These are phyloP conservation scores for Lophotriccus pileatus DNA, from an alignment of 2,797 vertebrate genomes.

Conservation along the genomic window DNA sequence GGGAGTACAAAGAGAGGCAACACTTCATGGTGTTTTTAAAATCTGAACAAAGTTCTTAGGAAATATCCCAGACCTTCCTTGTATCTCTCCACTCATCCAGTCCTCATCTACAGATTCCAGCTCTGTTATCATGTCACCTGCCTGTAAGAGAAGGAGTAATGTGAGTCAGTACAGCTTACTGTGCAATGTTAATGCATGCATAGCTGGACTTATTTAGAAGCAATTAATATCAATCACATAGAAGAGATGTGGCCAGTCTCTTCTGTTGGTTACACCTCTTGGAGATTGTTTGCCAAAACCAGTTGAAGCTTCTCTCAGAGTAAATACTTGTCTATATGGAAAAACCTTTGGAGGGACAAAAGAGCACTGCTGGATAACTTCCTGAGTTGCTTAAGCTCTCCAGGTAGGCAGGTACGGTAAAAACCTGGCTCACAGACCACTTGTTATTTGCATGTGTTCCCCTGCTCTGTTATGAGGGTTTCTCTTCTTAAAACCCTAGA, in stretches of 20 bases:
- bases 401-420: too few species aligned
- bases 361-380: not conserved
- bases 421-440: not conserved
- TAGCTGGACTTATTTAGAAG: not conserved
- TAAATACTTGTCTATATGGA: not conserved
- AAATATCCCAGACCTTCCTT: constrained; percentile 84
- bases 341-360: not conserved
- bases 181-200: not conserved
- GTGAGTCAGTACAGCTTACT: not conserved
- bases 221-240: not conserved
- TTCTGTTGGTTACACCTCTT: not conserved
- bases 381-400: not conserved
- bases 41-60: constrained; percentile 88
- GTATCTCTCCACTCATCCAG: constrained; percentile 87
- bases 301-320: not conserved
- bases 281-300: not conserved
- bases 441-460: not conserved
- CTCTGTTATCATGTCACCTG: constrained; percentile 82
- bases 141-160: constrained; percentile 73
- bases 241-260: not conserved
- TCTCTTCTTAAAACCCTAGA: not conserved
- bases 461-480: not conserved
- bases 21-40: constrained; percentile 62
- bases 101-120: constrained; percentile 85
- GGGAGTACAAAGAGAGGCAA: constrained; percentile 18